phyloP scores from a whole-genome alignment of 1,140 invertebrate species.

The Drosophila novamexicana region DNA sequence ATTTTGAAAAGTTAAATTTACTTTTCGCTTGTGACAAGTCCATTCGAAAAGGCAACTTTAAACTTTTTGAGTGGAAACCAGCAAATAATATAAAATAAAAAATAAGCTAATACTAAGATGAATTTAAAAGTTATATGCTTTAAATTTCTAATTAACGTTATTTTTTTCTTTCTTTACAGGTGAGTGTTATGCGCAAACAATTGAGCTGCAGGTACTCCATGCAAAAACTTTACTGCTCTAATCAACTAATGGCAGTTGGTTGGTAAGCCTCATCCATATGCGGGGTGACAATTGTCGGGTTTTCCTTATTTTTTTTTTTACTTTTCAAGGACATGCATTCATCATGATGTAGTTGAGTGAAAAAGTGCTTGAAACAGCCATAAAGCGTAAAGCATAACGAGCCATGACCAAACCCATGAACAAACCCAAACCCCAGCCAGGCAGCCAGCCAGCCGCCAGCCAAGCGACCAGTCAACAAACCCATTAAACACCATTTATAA shows the following conservation, averaged over 20 bases:
- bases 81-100: not conserved
- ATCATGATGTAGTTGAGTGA: constrained; percentile 41
- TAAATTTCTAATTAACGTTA: constrained; percentile 11
- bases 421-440: not conserved
- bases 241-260: constrained; percentile 20
- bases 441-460: not conserved
- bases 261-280: constrained; percentile 23
- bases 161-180: constrained; percentile 49
- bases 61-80: no score
- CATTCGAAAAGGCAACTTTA: no score
- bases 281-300: constrained; percentile 27
- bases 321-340: constrained; percentile 64
- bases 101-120: not conserved
- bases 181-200: constrained; percentile 47
- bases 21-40: no score
- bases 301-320: not conserved
- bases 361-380: constrained; percentile 41
- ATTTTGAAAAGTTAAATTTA: no score
- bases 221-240: constrained; percentile 1
- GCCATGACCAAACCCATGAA: constrained; percentile 11
- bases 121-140: not conserved
- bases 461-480: constrained; percentile 73
- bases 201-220: constrained; percentile 6
- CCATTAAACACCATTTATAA: constrained; percentile 80
- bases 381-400: constrained; percentile 44